These are phyloP conservation scores for Aegotheles bennettii DNA, from an alignment of 2,113 vertebrate genomes.

Conservation along the genomic window DNA sequence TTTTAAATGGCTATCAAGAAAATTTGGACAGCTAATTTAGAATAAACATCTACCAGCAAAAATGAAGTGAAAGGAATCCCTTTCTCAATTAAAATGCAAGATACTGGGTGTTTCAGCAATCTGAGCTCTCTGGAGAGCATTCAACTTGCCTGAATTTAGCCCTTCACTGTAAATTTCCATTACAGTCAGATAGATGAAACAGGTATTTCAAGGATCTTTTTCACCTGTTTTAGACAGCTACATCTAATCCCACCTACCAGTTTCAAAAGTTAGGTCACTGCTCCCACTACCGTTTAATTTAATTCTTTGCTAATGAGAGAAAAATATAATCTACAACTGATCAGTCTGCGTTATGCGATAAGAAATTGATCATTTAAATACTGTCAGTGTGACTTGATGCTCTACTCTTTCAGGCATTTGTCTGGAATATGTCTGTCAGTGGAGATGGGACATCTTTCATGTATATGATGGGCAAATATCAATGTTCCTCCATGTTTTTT, in stretches of 20 bases:
- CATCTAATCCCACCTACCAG: not conserved
- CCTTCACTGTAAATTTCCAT: not conserved
- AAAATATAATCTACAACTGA: not conserved
- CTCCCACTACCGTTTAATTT: not conserved
- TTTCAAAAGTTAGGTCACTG: not conserved
- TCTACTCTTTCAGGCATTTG: not conserved
- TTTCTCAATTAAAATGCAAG: not conserved
- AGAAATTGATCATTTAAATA: not conserved
- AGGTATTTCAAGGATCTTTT: not conserved
- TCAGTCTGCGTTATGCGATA: not conserved
- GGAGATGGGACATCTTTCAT: not conserved
- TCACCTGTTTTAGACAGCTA: not conserved
- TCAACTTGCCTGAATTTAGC: not conserved
- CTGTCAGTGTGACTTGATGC: not conserved
- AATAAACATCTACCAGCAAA: not conserved
- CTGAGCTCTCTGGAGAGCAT: not conserved
- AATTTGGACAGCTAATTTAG: not conserved
- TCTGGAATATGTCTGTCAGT: not conserved
- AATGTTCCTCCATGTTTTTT: not conserved
- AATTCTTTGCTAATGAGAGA: not conserved
- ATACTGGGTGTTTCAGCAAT: not conserved
- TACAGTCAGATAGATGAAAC: not conserved
- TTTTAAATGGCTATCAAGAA: not conserved
- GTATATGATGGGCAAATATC: not conserved
- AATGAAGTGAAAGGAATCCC: not conserved